These are phyloP conservation scores for Palythoa heliodiscus DNA, from an alignment of 92 coral and sea anemone genomes.

Conservation along the genomic window DNA sequence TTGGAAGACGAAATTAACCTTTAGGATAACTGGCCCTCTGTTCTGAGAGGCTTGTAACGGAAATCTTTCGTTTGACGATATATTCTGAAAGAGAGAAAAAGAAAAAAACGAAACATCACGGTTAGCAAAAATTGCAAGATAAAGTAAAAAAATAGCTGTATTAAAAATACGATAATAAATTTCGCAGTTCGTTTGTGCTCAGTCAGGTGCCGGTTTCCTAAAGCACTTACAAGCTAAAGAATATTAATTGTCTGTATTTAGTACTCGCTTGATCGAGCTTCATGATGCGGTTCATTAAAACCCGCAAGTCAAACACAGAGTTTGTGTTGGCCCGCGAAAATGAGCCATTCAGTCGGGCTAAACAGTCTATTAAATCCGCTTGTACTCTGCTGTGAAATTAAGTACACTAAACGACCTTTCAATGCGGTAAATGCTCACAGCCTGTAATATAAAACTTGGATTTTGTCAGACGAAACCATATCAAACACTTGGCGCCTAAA, in stretches of 20 bases:
- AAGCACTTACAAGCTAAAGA: conserved; percentile 25
- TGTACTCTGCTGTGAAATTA: conserved; percentile 38
- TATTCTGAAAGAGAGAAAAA: conserved; percentile 30
- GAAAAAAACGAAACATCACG: not conserved
- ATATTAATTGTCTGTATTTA: conserved; percentile 3
- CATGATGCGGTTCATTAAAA: conserved; percentile 10
- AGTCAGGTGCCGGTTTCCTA: not conserved
- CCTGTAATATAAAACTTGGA: conserved; percentile 32
- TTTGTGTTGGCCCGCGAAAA: conserved; percentile 44
- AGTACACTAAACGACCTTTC: conserved; percentile 46
- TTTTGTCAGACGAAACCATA: conserved; percentile 28
- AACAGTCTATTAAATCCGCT: conserved; percentile 38
- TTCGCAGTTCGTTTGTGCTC: not conserved
- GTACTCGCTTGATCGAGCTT: conserved; percentile 12
- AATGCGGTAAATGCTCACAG: conserved; percentile 32
- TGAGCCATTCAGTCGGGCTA: not conserved
- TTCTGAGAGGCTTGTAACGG: conserved; percentile 8
- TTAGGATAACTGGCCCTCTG: conserved; percentile 41
- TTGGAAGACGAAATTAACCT: conserved; percentile 50
- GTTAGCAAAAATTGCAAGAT: conserved; percentile 19
- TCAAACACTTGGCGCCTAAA: conserved; percentile 24
- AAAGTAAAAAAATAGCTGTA: not conserved
- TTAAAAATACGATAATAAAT: conserved; percentile 4
- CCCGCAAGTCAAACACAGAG: conserved; percentile 35
- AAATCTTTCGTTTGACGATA: conserved; percentile 33